Evolutionary conservation across 2,888 invertebrate species (phyloP), one percentile per base, ranked within the genome.

Genomic region (Aporophyla nigra): DNA sequence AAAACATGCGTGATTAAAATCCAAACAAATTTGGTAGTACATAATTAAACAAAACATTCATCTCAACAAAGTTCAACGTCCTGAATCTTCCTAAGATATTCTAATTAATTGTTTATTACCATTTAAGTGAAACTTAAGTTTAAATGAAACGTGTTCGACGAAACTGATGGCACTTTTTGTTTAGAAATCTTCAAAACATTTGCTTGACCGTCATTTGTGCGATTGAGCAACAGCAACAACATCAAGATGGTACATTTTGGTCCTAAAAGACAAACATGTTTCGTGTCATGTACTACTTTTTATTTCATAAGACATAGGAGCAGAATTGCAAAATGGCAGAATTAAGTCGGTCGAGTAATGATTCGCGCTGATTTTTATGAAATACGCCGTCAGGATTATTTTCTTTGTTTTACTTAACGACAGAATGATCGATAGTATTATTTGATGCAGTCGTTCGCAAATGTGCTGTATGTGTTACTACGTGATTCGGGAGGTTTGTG

Each of bases 331-430:
- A 86, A 88, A 82, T 81, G 80, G 93, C 91, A 91, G 84, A 92
- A 93, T 88, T 88, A 94, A 92, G 91, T 95, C 95, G 95, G 95
- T 94, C 95, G 94, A 87, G 86, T 84, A 86, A 90, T 91, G 91
- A 93, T 94, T 94, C 87, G 82, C 89, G 95, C 94, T 95, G 95
- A 95, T 91, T 93, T 91, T 88, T 90, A 91, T 90, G 88, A 93
- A 92, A 92, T 87, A 87, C 87, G 85, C 82, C 81, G 89, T 89
- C 88, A 91, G 90, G 89, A 91, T 91, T 89, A 89, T 90, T 93
- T 87, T 93, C 93, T 91, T 93, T 93, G 91, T 78, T 85, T 91
- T 87, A 91, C 92, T 88, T 91, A 88, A 92, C 90, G 91, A 93
- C 95, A 93, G 92, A 93, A 87, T 89, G 88, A 80, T 89, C 86